These are phyloP conservation scores for Danio tinwini DNA, from an alignment of 2,797 vertebrate genomes.

Conservation along the genomic window DNA sequence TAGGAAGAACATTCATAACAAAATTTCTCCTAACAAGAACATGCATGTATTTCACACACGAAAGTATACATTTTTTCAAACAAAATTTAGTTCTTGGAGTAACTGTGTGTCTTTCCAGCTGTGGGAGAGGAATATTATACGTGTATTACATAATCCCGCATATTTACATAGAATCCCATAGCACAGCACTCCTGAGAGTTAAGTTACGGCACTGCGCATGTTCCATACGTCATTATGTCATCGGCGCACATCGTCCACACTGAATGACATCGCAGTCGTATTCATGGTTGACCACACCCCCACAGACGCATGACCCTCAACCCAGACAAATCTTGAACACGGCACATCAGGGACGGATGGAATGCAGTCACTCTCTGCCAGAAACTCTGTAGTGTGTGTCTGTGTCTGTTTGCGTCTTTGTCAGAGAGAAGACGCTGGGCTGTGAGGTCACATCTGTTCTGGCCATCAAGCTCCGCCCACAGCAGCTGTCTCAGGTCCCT, in stretches of 20 bases:
- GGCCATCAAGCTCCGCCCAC: conserved; percentile 44
- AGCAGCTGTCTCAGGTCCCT: conserved; percentile 43
- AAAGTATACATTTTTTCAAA: conserved; percentile 13
- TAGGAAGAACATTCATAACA: neutral
- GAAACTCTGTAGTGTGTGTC: conserved; percentile 46
- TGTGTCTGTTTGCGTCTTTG: conserved; percentile 38
- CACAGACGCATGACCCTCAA: conserved; percentile 48
- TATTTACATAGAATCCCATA: conserved; percentile 43
- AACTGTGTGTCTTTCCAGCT: conserved; percentile 30
- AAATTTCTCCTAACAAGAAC: neutral
- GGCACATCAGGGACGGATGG: conserved; percentile 54
- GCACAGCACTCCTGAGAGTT: conserved; percentile 29
- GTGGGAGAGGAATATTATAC: conserved; percentile 42
- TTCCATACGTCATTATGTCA: conserved; percentile 52
- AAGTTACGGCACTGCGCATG: conserved; percentile 12
- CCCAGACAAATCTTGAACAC: conserved; percentile 51
- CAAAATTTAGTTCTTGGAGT: neutral
- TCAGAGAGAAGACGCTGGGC: conserved; percentile 41
- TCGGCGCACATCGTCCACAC: conserved; percentile 21
- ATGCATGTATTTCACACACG: neutral
- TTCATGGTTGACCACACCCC: conserved; percentile 45
- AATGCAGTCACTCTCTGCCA: conserved; percentile 53
- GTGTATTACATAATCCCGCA: conserved; percentile 25
- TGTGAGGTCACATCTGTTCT: conserved; percentile 51
- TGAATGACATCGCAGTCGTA: conserved; percentile 50